Base-by-base conservation (phyloP, 2,888 invertebrate genomes). In the Tenthredo amoena region DNA sequence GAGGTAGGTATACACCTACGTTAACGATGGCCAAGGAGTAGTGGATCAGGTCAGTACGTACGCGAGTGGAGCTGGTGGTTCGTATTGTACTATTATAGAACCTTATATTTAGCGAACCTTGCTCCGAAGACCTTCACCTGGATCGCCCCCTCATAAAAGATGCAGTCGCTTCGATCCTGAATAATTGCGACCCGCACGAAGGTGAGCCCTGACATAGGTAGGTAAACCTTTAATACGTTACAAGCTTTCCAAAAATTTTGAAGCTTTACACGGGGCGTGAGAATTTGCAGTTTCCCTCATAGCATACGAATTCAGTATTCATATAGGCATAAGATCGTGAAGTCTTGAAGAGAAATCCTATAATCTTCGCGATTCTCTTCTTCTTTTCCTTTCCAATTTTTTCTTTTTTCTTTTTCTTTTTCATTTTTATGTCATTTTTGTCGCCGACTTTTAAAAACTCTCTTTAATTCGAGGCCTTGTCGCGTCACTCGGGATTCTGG, bases 101-200 rank as follows among this genome's bases (percentile, higher is more conserved):
- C 81, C 34, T 83, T 83, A 62, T 83, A 71, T 43, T 68, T 68
- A 83, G 83, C 68, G 68, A 83, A 83, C 83, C 83, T 83, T 83
- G 83, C 83, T 58, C 83, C 34, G 83, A 37, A 68, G 83, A 83
- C 83, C 83, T 83, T 83, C 83, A 83, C 83, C 83, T 71, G 83
- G 47, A 68, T 83, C 71, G 68, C 83, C 47, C 34, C 50, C 83
- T 83, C 68, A 83, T 83, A 83, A 83, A 83, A 83, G 83, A 83
- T 83, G 83, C 83, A 71, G 71, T 58, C 31, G 47, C 50, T 71
- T 83, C 83, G 83, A 83, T 83, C 65, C 65, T 68, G 83, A 68
- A 83, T 83, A 83, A 83, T 83, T 71, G 43, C 47, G 58, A n/a
- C 31, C 26, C 65, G 68, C 65, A 83, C 83, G 83, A 81, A 81